Percentiles rank a stretch among this genome's conserved stretches.
These are phyloP conservation scores for Allolobophora icterica DNA, from an alignment of 2,888 invertebrate species.

Conservation along the genomic window DNA sequence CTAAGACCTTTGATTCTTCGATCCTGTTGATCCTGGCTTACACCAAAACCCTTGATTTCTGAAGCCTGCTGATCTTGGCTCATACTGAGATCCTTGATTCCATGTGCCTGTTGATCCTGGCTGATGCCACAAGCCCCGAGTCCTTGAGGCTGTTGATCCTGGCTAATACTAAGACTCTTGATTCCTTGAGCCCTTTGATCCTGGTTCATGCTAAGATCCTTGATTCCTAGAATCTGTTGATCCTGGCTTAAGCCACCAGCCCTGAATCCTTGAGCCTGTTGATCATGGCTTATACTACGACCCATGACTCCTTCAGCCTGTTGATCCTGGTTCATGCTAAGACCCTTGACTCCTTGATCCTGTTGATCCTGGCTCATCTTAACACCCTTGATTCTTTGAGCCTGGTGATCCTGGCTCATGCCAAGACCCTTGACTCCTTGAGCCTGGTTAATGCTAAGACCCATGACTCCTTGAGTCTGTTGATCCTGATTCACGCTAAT, in stretches of 20 bases:
- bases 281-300: background rate
- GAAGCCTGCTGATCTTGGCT: background rate
- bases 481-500: background rate
- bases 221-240: too few relatives aligned
- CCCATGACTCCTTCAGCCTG: background rate
- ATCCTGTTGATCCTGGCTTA: background rate
- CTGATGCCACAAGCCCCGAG: too few relatives aligned
- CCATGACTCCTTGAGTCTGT: background rate
- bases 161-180: too few relatives aligned
- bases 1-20: background rate
- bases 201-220: too few relatives aligned
- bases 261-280: too few relatives aligned
- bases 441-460: background rate
- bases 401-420: background rate
- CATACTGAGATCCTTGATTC: background rate
- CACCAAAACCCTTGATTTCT: background rate
- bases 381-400: background rate
- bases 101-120: too few relatives aligned
- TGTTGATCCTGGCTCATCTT: background rate
- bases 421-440: background rate
- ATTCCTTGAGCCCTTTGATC: too few relatives aligned
- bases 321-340: background rate
- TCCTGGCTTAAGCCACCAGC: too few relatives aligned
- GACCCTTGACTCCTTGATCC: background rate
- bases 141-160: too few relatives aligned